Evolutionary conservation across 2,888 invertebrate genomes (phyloP), one percentile per base, ranked within the genome.

Genomic region (Rhogogaster chlorosoma): DNA sequence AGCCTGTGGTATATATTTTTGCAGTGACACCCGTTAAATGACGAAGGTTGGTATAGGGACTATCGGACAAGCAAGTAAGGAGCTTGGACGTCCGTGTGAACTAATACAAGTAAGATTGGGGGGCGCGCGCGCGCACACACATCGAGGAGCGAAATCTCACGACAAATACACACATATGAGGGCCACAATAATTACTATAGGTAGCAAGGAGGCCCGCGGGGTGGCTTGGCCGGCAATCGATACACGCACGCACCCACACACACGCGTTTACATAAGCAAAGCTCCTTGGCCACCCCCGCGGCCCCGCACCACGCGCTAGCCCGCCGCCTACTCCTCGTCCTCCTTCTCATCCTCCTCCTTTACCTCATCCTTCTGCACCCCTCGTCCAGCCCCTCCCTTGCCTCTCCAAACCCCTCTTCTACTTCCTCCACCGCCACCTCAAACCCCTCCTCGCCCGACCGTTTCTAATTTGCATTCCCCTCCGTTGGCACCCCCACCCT

Each of bases 401-500:
- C 83, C 61, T 82, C 70, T 49, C 83, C 61, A 29, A 85, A 67
- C 86, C 86, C 84, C 73, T 77, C 80, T 45, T 61, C 71, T 78
- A 87, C 85, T 85, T 86, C 86, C 87, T 85, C 86, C 85, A 85
- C 87, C 85, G 87, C 88, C 88, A 86, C 87, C 87, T 86, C 86
- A 75, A 88, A 88, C 88, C 89, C 77, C 84, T 57, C 82, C 83
- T 86, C 67, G 92, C 91, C 92, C 92, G 91, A 92, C 91, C 92
- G 92, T 92, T 92, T 93, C 92, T 93, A 93, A 93, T 93, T 93
- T 93, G 93, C 93, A 93, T 93, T 92, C 93, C 92, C 93, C 93
- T 93, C 91, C 91, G 90, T 91, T 91, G 89, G 89, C 90, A 89
- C 90, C 90, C 91, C 88, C 87, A 87, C 89, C 87, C 87, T 88